Conservation (phyloP, 2,113 vertebrate species). For the Daubentonia madagascariensis region DNA sequence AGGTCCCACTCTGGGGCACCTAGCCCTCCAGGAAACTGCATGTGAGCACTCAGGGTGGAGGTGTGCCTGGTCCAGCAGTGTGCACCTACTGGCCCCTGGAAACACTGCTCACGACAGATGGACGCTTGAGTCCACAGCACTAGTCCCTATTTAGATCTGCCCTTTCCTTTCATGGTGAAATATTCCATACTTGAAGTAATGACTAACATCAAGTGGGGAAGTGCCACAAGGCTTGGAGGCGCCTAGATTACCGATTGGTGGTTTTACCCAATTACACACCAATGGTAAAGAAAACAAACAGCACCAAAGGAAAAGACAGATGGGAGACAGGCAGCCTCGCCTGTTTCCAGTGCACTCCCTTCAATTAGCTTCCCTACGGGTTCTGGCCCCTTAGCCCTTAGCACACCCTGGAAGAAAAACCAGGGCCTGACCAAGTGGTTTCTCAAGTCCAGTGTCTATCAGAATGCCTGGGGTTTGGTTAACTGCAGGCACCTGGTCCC, state of each 20-base stretch:
- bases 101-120: background rate
- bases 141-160: background rate
- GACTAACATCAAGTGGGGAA: background rate
- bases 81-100: background rate
- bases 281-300: background rate
- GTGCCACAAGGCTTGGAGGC: background rate
- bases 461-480: background rate
- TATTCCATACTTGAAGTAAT: accelerated
- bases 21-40: accelerated
- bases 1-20: background rate
- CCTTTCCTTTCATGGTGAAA: accelerated
- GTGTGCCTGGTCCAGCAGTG: background rate
- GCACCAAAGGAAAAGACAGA: background rate
- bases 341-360: accelerated
- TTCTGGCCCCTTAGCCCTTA: background rate
- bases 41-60: accelerated
- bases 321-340: accelerated
- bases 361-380: background rate
- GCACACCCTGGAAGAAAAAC: background rate
- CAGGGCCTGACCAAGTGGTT: background rate
- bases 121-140: accelerated
- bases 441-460: too few species aligned
- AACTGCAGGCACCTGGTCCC: background rate
- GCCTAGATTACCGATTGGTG: accelerated
- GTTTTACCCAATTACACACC: background rate